Percentiles rank a stretch among this genome's conserved stretches.
Conservation (phyloP, 2,113 vertebrate species). For the Zosterops lateralis region DNA sequence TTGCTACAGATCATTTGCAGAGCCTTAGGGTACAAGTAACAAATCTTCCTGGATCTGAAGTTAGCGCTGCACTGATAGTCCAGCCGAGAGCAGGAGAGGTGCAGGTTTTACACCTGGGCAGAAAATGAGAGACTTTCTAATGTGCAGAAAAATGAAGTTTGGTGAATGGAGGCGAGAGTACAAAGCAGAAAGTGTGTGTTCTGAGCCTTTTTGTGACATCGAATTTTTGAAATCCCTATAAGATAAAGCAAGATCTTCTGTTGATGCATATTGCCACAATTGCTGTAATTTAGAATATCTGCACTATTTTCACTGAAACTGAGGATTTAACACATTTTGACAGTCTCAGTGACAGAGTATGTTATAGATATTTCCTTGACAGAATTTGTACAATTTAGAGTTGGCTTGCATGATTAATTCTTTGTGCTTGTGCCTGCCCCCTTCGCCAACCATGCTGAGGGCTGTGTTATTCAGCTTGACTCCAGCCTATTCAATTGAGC, state of each 20-base stretch:
- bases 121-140: not conserved
- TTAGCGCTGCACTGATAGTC: not conserved
- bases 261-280: not conserved
- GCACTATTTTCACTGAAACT: conserved; percentile 2
- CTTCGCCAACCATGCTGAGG: not conserved
- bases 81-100: not conserved
- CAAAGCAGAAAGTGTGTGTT: not conserved
- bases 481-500: conserved; percentile 29
- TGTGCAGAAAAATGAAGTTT: not conserved
- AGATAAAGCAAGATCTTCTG: not conserved
- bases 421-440: conserved; percentile 22
- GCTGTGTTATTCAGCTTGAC: conserved; percentile 19
- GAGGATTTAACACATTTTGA: conserved; percentile 38
- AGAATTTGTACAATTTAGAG: conserved; percentile 34
- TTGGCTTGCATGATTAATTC: conserved; percentile 41
- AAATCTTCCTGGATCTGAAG: not conserved
- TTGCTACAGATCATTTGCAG: conserved; percentile 13
- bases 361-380: conserved; percentile 33
- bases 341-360: conserved; percentile 22
- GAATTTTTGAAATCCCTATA: not conserved
- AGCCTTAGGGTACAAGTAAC: not conserved
- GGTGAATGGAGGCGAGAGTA: not conserved
- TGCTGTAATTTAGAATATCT: not conserved
- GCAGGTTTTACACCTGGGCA: not conserved
- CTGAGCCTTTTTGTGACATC: not conserved